Evolutionary conservation across 2,888 invertebrate genomes (phyloP).

Genomic region (Andrena praecox): DNA sequence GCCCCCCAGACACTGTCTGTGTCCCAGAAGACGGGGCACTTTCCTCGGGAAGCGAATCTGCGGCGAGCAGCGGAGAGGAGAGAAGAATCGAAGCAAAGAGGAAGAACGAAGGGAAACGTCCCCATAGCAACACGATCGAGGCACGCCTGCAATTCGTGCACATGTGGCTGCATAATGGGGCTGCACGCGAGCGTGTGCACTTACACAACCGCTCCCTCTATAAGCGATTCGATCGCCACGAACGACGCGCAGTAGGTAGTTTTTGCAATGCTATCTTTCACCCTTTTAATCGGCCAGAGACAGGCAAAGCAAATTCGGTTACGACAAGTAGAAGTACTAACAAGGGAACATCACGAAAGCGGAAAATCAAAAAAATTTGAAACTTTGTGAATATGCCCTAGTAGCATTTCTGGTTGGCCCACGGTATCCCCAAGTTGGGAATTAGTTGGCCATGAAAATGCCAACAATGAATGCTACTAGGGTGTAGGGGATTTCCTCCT

Average conservation of each 20-base stretch:
- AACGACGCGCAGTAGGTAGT: neutral
- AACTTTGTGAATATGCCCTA: no score
- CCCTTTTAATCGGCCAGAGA: neutral
- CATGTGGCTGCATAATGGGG: slow-evolving; percentile 13
- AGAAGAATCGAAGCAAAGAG: slow-evolving; percentile 15
- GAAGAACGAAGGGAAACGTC: slow-evolving; percentile 60
- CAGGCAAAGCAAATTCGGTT: no score
- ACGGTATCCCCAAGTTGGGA: no score
- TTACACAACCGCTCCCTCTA: slow-evolving; percentile 39
- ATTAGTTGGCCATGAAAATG: no score
- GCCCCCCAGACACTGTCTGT: no score
- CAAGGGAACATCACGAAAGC: no score
- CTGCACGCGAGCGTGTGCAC: slow-evolving; percentile 1
- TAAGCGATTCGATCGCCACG: slow-evolving; percentile 7
- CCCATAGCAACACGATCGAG: slow-evolving; percentile 72
- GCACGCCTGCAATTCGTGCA: slow-evolving; percentile 15
- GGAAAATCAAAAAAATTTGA: no score
- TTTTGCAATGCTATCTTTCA: neutral
- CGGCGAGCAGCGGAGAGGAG: slow-evolving; percentile 15
- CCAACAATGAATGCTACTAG: no score
- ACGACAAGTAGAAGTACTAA: no score
- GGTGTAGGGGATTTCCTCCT: no score
- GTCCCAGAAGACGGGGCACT: slow-evolving; percentile 28
- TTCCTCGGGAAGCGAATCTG: slow-evolving; percentile 37
- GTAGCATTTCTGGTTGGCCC: no score